Base-by-base conservation (phyloP, 2,888 invertebrate genomes). In the Suillia variegata region DNA sequence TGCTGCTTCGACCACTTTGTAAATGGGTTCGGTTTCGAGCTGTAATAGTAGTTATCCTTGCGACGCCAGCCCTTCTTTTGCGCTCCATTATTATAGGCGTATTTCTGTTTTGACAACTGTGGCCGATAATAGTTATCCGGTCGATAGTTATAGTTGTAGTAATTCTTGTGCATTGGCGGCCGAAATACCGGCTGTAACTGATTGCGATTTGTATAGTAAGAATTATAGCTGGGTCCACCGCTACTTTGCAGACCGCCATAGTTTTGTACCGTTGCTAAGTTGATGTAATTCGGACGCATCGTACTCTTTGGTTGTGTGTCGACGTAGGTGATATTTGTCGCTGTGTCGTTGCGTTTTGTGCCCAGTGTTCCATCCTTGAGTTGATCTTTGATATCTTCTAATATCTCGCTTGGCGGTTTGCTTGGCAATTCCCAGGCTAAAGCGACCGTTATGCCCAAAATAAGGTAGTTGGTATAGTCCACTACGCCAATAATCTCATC, bases 371-470 rank as follows among this genome's bases (percentile, higher is more conserved):
- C 81, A 17, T 80, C 79, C 6, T 74, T 67, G 12, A 81, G 68
- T 47, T 75, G 76, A 12, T 70, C 68, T 10, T 67, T 58, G 1
- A 81, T 56, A 59, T 80, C 75, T 17, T 75, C 71, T 0, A 80
- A 56, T 22, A 77, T 72, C 65, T 80, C 81, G 62, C 79, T 80
- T 4, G 82, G 79, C 2, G 83, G 87, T 62, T 87, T 87, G 65
- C 89, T 88, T 0, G 92, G 92, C 47, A 92, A 77, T 71, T 91
- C 88, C 85, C 88, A 92, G 2, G 92, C 92, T 68, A 92, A 79
- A 0, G 91, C 91, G 1, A 90, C 89, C 0, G 92, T 92, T 52
- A 88, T 84, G 0, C 92, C 92, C 70, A 88, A 83, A 10, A 89
- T 85, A 62, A 90, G 86, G 59, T 81, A 79, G 64, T 82, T 81